Percentiles rank a stretch among this genome's conserved stretches.
Evolutionary conservation across 2,888 invertebrate genomes (phyloP).

Genomic region (Corythucha ciliata): DNA sequence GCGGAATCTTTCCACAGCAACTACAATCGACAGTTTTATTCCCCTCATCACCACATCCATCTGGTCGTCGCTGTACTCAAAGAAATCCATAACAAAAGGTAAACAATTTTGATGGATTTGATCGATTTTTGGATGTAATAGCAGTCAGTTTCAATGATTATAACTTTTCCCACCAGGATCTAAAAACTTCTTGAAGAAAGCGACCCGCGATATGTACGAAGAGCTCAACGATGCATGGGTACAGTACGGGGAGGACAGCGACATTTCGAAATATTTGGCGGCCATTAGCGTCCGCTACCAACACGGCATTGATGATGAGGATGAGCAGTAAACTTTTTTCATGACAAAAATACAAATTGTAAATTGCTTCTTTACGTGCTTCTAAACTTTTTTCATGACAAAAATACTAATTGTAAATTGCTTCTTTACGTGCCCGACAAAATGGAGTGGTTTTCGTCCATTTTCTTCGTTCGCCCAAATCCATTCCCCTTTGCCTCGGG

Average conservation of each 20-base stretch:
- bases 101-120: neutral
- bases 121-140: too few species aligned
- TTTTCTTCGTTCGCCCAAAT: too few species aligned
- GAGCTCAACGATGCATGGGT: slow-evolving; percentile 5
- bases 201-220: neutral
- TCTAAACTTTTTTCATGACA: too few species aligned
- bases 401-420: too few species aligned
- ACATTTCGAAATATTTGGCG: neutral
- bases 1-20: slow-evolving; percentile 6
- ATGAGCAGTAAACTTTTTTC: too few species aligned
- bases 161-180: slow-evolving; percentile 3
- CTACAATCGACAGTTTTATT: slow-evolving; percentile 10
- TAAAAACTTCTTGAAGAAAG: slow-evolving; percentile 2
- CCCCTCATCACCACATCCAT: slow-evolving; percentile 3
- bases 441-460: too few species aligned
- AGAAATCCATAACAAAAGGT: neutral
- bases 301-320: too few species aligned
- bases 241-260: slow-evolving; percentile 2
- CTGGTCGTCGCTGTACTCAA: slow-evolving; percentile 3
- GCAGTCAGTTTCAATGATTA: too few species aligned
- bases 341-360: too few species aligned
- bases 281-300: slow-evolving; percentile 8
- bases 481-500: too few species aligned
- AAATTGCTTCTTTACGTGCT: too few species aligned
- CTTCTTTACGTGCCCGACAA: too few species aligned